Conservation (phyloP, 2,888 invertebrate genomes). For the Linnaemya tessellans region DNA sequence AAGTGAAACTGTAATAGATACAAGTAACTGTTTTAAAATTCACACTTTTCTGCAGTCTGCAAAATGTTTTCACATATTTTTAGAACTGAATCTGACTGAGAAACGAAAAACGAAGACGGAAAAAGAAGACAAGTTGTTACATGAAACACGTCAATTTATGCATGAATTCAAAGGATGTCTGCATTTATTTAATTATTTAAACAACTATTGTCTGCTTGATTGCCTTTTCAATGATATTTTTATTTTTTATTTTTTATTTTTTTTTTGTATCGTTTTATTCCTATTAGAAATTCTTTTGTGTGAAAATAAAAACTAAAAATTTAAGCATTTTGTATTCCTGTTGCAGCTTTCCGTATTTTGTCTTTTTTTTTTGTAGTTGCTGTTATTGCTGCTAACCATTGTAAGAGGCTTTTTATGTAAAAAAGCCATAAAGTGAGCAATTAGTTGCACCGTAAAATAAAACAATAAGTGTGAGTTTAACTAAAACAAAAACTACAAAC, state of each 20-base stretch:
- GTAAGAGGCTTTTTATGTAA: slow-evolving; percentile 58
- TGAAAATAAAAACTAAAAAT: background rate
- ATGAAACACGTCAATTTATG: background rate
- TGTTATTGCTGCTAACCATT: slow-evolving; percentile 23
- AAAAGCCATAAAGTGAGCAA: slow-evolving; percentile 67
- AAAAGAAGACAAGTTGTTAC: background rate
- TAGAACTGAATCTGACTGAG: background rate
- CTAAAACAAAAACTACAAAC: slow-evolving; percentile 29
- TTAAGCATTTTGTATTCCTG: slow-evolving; percentile 21
- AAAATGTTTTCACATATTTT: slow-evolving; percentile 54
- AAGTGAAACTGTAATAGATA: slow-evolving; percentile 15
- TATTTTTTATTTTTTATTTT: no score
- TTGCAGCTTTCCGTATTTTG: background rate
- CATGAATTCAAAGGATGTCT: slow-evolving; percentile 8
- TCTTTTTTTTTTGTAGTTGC: background rate
- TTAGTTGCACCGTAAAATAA: slow-evolving; percentile 58
- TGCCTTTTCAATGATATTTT: background rate
- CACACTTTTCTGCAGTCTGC: slow-evolving; percentile 14
- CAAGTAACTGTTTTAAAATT: slow-evolving; percentile 33
- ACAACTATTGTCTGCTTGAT: slow-evolving; percentile 10
- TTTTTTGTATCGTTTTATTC: background rate
- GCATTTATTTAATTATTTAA: slow-evolving; percentile 47
- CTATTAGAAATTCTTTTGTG: slow-evolving; percentile 27
- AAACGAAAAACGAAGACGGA: background rate
- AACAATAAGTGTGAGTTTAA: slow-evolving; percentile 14